Conservation (phyloP, 1,140 invertebrate genomes). For the Drosophila sp. region DNA sequence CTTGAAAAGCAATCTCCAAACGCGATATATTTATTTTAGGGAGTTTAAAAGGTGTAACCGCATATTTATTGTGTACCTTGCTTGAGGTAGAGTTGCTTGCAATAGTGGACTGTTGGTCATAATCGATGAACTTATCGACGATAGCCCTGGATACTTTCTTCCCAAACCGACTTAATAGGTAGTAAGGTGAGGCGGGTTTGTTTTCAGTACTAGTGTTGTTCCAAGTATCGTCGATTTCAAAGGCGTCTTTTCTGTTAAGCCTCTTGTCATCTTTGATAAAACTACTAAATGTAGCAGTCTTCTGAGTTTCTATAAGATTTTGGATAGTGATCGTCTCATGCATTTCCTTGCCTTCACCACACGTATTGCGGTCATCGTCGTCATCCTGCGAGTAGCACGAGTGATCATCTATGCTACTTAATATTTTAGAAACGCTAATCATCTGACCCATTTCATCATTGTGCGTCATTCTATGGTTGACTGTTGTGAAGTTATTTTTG, state of each 20-base stretch:
- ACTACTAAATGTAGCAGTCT: constrained; percentile 11
- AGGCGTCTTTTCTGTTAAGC: constrained; percentile 24
- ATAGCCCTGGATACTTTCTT: constrained; percentile 64
- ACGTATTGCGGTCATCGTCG: constrained; percentile 64
- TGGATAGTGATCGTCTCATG: constrained; percentile 52
- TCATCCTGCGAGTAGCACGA: constrained; percentile 77
- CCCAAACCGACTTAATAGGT: constrained; percentile 67
- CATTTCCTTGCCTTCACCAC: constrained; percentile 38
- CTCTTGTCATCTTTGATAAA: neutral
- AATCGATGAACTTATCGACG: constrained; percentile 54
- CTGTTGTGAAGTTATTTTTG: constrained; percentile 57
- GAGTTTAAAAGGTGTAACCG: constrained; percentile 61
- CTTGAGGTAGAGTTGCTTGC: constrained; percentile 22
- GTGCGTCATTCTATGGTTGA: constrained; percentile 34
- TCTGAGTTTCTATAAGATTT: constrained; percentile 60
- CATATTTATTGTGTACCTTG: constrained; percentile 68
- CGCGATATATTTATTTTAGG: constrained; percentile 61
- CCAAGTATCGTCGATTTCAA: constrained; percentile 75
- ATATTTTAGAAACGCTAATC: constrained; percentile 64
- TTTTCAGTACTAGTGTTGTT: constrained; percentile 72
- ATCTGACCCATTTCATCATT: constrained; percentile 36
- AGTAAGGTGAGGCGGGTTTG: constrained; percentile 68
- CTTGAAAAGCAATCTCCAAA: constrained; percentile 58
- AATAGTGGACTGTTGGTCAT: constrained; percentile 11
- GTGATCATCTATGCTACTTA: constrained; percentile 65